A percentile compares a stretch with the other conserved stretches of the same genome.
phyloP scores from a whole-genome alignment of 2,888 invertebrate genomes.

The Cryptophagus acutangulus region DNA sequence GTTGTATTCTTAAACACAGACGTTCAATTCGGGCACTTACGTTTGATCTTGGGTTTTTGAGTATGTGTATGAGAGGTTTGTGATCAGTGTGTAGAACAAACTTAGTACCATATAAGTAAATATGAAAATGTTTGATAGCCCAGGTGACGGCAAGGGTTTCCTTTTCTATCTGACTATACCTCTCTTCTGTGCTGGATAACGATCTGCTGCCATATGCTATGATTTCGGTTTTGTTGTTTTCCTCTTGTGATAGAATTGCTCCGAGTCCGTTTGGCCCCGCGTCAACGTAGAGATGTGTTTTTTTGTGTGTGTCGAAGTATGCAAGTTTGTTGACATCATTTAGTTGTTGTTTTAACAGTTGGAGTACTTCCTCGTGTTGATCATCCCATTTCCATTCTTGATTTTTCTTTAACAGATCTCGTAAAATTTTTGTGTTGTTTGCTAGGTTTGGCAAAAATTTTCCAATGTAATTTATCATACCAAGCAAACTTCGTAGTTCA shows the following conservation, averaged over 20 bases:
- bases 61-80: constrained; percentile 10
- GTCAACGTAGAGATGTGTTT: constrained; percentile 15
- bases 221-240: constrained; percentile 4
- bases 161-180: constrained; percentile 20
- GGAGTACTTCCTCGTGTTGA: too few relatives aligned
- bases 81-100: constrained; percentile 14
- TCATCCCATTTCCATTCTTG: constrained; percentile 2
- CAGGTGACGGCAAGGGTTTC: constrained; percentile 16
- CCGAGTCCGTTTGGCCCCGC: constrained; percentile 16
- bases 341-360: too few relatives aligned
- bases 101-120: constrained; percentile 16
- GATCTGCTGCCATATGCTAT: constrained; percentile 18
- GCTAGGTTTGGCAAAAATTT: constrained; percentile 21
- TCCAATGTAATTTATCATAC: constrained; percentile 33
- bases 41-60: constrained; percentile 12
- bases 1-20: constrained; percentile 14
- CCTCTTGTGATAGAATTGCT: constrained; percentile 16
- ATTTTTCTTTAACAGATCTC: constrained; percentile 11
- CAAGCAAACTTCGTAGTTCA: constrained; percentile 27
- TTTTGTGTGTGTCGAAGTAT: constrained; percentile 14
- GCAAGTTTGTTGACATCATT: constrained; percentile 10
- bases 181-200: constrained; percentile 10
- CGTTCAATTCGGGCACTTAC: constrained; percentile 19
- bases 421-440: constrained; percentile 10
- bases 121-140: constrained; percentile 21